A percentile compares a stretch with the other conserved stretches of the same genome.
These are phyloP conservation scores for Pandion haliaetus DNA, from an alignment of 2,113 vertebrate species.

Conservation along the genomic window DNA sequence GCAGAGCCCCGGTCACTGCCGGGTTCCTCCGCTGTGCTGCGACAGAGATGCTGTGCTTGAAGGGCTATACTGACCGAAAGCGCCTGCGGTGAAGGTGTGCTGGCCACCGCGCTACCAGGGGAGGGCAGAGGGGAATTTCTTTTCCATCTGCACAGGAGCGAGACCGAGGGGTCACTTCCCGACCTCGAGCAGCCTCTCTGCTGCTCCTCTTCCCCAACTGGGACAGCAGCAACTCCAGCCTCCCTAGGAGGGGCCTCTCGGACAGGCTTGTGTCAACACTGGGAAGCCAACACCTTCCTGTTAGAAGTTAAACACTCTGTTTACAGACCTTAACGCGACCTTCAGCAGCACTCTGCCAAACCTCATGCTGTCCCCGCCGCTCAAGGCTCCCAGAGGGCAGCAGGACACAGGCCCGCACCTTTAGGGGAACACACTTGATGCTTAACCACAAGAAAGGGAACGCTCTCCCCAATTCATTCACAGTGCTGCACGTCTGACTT, in stretches of 20 bases:
- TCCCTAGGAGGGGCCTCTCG: constrained; percentile 32
- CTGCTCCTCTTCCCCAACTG: constrained; percentile 10
- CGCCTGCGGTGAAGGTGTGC: neutral
- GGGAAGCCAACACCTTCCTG: constrained; percentile 46
- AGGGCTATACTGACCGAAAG: neutral
- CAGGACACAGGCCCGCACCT: neutral
- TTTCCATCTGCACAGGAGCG: neutral
- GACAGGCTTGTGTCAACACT: constrained; percentile 50
- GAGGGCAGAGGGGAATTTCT: neutral
- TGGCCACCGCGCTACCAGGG: neutral
- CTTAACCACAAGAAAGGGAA: neutral
- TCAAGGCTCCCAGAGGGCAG: neutral
- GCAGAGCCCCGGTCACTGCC: neutral
- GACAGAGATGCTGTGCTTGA: neutral
- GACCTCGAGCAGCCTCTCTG: neutral
- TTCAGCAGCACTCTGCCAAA: neutral
- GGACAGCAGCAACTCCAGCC: neutral
- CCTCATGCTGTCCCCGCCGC: neutral
- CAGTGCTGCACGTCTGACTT: neutral
- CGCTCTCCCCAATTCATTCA: neutral
- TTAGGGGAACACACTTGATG: neutral
- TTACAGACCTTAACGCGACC: constrained; percentile 14
- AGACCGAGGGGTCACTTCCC: neutral
- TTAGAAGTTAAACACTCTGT: neutral
- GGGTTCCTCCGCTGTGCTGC: fast-evolving